These are phyloP conservation scores for Andrena bicolor DNA, from an alignment of 2,888 invertebrate genomes.

Conservation along the genomic window DNA sequence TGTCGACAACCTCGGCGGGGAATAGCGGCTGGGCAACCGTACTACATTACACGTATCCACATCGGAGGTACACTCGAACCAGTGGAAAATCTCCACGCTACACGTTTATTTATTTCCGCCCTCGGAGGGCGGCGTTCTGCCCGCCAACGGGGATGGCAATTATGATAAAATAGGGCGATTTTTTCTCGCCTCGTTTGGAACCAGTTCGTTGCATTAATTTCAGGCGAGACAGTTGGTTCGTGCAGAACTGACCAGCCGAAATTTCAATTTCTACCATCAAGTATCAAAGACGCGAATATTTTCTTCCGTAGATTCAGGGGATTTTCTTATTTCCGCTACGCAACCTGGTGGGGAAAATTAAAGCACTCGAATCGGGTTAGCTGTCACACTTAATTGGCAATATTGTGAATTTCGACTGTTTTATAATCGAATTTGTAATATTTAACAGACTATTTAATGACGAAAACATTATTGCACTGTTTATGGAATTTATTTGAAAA, in stretches of 20 bases:
- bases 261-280: background rate
- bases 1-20: constrained; percentile 68
- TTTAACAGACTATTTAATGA: too few relatives aligned
- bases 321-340: too few relatives aligned
- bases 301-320: background rate
- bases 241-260: background rate
- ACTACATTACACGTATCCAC: constrained; percentile 39
- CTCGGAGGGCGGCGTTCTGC: background rate
- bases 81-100: constrained; percentile 29
- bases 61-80: constrained; percentile 32
- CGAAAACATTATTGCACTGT: too few relatives aligned
- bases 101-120: constrained; percentile 30
- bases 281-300: background rate
- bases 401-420: too few relatives aligned
- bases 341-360: too few relatives aligned
- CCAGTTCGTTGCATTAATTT: background rate
- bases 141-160: background rate
- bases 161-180: background rate
- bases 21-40: constrained; percentile 11
- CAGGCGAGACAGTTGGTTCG: background rate
- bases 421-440: too few relatives aligned
- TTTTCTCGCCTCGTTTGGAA: constrained; percentile 4
- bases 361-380: too few relatives aligned
- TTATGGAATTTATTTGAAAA: background rate
- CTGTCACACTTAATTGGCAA: too few relatives aligned